phyloP scores from a whole-genome alignment of 2,113 vertebrate species.

The Marmota flaviventris region DNA sequence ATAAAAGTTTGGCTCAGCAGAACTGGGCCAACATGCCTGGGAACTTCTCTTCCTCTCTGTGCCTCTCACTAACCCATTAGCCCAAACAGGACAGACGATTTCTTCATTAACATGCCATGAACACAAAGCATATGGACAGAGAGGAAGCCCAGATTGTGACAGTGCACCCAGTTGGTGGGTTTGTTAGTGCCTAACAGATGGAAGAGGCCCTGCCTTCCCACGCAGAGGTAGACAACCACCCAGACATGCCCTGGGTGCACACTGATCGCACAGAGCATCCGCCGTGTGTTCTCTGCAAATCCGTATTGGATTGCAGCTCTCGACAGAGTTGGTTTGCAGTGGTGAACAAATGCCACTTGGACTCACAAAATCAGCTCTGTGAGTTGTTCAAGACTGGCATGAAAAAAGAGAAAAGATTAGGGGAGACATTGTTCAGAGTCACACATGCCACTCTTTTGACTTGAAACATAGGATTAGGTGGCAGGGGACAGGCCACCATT shows the following conservation, averaged over 20 bases:
- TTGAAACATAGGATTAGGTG: not conserved
- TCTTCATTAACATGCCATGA: not conserved
- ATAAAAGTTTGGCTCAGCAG: not conserved
- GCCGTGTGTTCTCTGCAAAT: accelerated
- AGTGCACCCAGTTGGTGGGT: not conserved
- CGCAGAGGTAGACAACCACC: not conserved
- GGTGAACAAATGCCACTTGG: not conserved
- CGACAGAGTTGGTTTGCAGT: not conserved
- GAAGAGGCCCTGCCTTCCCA: constrained; percentile 11
- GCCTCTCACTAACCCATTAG: not conserved
- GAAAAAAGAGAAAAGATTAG: not conserved
- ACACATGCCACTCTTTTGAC: not conserved
- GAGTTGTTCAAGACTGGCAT: too few species aligned
- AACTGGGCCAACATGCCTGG: not conserved
- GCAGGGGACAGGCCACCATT: not conserved
- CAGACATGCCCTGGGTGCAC: not conserved
- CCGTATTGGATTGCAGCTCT: not conserved
- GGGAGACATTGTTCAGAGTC: not conserved
- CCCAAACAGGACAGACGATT: not conserved
- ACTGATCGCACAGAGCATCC: not conserved
- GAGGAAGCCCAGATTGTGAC: not conserved
- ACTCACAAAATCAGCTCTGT: not conserved
- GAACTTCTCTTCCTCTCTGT: not conserved
- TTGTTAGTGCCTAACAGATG: constrained; percentile 35
- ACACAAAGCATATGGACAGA: not conserved